Conservation (phyloP, 2,113 vertebrate species). For the Strix uralensis region DNA sequence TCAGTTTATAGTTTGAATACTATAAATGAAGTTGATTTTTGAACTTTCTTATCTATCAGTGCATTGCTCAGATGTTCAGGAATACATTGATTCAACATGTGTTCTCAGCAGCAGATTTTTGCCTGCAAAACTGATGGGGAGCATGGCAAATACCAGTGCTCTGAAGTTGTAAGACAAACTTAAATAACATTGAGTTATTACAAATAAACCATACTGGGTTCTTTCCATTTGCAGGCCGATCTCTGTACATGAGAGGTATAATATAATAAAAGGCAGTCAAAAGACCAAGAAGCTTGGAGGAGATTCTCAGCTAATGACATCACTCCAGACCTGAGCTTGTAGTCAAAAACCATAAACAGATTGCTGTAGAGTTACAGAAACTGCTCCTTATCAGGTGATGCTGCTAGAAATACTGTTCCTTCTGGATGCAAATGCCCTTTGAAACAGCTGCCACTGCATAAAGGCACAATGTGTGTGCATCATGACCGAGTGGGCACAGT, state of each 20-base stretch:
- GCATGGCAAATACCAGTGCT: neutral
- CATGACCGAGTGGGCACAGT: neutral
- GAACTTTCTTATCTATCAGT: neutral
- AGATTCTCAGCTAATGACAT: neutral
- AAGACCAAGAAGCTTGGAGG: neutral
- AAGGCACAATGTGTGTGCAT: rapidly evolving
- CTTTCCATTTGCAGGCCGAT: neutral
- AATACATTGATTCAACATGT: neutral
- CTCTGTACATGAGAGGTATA: neutral
- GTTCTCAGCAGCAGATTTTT: neutral
- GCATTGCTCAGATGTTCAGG: neutral
- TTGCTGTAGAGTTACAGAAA: neutral
- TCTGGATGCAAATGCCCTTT: neutral
- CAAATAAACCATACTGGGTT: neutral
- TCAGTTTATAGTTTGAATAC: neutral
- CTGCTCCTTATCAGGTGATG: neutral
- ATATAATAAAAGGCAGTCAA: neutral
- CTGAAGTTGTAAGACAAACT: neutral
- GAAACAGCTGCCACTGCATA: neutral
- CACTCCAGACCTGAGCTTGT: neutral
- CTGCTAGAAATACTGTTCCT: neutral
- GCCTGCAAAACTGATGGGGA: neutral
- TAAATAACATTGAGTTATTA: neutral
- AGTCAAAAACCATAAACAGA: neutral
- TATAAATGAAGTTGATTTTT: neutral